Percentiles rank a stretch among this genome's conserved stretches.
Evolutionary conservation across 2,797 vertebrate species (phyloP).

Genomic region (Remorina albescens): DNA sequence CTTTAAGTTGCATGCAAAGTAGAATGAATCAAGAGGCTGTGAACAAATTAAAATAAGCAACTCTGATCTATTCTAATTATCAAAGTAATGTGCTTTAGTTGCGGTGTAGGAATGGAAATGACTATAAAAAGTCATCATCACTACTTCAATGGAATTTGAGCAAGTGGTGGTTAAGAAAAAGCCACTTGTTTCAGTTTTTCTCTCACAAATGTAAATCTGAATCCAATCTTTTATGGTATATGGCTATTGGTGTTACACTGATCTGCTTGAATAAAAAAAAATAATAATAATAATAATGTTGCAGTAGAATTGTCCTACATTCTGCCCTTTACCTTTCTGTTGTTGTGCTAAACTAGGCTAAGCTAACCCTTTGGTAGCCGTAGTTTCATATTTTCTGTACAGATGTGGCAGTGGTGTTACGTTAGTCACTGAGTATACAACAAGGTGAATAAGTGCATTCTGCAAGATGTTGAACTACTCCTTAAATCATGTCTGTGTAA

Average conservation of each 20-base stretch:
- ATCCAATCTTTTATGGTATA: neutral
- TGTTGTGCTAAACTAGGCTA: neutral
- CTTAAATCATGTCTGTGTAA: neutral
- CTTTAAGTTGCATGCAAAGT: slow-evolving; percentile 82
- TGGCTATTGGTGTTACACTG: too few relatives aligned
- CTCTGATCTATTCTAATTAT: neutral
- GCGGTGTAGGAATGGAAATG: slow-evolving; percentile 13
- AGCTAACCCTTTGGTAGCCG: neutral
- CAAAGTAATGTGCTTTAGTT: slow-evolving; percentile 1
- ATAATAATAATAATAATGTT: too few relatives aligned
- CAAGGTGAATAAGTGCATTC: neutral
- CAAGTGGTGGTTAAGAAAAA: neutral
- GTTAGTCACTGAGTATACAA: neutral
- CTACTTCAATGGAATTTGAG: neutral
- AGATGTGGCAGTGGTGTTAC: neutral
- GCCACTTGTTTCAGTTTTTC: too few relatives aligned
- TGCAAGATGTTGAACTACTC: neutral
- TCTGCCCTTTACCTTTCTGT: neutral
- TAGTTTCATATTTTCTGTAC: neutral
- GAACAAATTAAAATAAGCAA: slow-evolving; percentile 30
- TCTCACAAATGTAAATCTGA: neutral
- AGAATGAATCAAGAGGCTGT: slow-evolving; percentile 61
- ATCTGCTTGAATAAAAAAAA: neutral
- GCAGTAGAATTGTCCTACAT: neutral
- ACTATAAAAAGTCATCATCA: neutral